phyloP scores from a whole-genome alignment of 2,888 invertebrate species.

The Nezara viridula region DNA sequence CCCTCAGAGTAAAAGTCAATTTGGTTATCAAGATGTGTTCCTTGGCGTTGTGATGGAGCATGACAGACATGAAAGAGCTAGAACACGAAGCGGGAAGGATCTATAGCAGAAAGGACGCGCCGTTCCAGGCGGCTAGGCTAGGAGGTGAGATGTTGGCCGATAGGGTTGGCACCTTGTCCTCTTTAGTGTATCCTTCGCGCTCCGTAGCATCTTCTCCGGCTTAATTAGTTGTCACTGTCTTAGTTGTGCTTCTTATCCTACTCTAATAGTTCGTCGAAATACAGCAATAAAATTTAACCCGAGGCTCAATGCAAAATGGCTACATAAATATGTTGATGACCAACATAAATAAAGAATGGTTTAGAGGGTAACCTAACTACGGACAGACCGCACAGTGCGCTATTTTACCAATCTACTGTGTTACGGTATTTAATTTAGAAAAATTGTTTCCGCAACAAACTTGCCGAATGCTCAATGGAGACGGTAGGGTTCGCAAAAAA shows the following conservation, averaged over 20 bases:
- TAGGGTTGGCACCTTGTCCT: neutral
- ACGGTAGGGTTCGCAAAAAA: no score
- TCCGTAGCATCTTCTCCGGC: neutral
- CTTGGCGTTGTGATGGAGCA: neutral
- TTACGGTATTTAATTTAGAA: no score
- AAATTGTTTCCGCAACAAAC: no score
- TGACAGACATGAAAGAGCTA: neutral
- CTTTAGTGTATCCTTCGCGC: conserved; percentile 35
- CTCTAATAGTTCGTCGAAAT: neutral
- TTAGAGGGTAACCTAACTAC: neutral
- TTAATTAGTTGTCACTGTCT: conserved; percentile 4
- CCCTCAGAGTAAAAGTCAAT: neutral
- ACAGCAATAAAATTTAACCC: neutral
- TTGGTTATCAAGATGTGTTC: neutral
- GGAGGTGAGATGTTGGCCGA: neutral
- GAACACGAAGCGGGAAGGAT: neutral
- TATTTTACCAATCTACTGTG: no score
- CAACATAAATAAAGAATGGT: neutral
- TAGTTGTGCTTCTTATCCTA: neutral
- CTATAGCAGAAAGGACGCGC: neutral
- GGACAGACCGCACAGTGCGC: neutral
- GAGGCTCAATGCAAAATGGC: neutral
- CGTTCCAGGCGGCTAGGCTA: neutral
- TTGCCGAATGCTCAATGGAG: no score
- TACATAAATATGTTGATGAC: neutral